Percentiles rank a stretch among this genome's conserved stretches.
Evolutionary conservation across 2,113 vertebrate genomes (phyloP).

Genomic region (Polypterus senegalus): DNA sequence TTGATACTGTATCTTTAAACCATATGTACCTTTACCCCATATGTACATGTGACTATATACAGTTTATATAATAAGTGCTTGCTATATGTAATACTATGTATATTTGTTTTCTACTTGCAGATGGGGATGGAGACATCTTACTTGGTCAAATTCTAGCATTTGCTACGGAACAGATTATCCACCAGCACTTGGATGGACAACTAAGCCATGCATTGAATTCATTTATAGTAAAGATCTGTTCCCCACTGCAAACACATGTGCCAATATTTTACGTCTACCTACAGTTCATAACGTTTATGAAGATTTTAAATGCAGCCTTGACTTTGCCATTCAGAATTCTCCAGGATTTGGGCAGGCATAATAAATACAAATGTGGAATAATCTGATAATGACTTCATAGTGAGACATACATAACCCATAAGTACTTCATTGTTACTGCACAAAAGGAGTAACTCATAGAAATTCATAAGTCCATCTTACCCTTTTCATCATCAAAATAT

Average conservation of each 20-base stretch:
- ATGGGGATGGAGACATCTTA: background rate
- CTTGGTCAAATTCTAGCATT: slow-evolving; percentile 1
- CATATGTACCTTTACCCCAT: no score
- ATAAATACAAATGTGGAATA: background rate
- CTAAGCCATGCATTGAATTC: slow-evolving; percentile 3
- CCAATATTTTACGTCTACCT: background rate
- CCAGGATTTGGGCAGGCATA: background rate
- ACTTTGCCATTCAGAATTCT: slow-evolving; percentile 4
- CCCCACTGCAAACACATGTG: slow-evolving; percentile 3
- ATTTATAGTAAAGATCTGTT: background rate
- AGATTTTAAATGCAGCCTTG: background rate
- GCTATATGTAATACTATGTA: background rate
- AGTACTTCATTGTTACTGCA: no score
- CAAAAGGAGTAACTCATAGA: no score
- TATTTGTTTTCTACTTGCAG: background rate
- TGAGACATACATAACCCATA: no score
- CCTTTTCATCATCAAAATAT: no score
- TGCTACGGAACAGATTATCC: background rate
- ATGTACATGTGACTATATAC: no score
- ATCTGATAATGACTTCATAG: no score
- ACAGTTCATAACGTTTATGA: background rate
- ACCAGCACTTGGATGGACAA: background rate
- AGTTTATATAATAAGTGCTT: no score
- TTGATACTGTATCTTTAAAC: no score
- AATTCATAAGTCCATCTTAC: no score